Evolutionary conservation across 2,888 invertebrate species (phyloP), one percentile per base, ranked within the genome.

Genomic region (Synergus laeviventris): DNA sequence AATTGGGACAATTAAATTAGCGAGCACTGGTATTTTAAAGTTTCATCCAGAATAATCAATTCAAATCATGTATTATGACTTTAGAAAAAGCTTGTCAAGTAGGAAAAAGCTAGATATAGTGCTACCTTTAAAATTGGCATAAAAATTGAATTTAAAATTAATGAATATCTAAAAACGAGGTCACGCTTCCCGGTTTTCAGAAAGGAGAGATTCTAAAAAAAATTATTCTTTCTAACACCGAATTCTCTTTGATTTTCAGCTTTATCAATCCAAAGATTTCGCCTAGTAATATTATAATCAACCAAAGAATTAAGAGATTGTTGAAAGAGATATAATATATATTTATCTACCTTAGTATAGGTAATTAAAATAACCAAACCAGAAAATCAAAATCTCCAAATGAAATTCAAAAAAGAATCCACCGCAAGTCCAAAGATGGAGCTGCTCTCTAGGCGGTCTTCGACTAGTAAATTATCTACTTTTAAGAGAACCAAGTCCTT

Each of bases 401-500:
- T 91, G 90, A 91, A 87, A 89, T 88, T 91, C 83, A 85, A 86
- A 60, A 88, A 85, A 78, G 31, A 14, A 21, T 75, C 73, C 5
- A 59, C 39, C 74, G 81, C 84, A 74, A 89, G 87, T 78, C 87
- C 87, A 14, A 88, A 87, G 81, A 90, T 90, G 90, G 89, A 90
- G 81, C 81, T 90, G 76, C 83, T 88, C 49, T 84, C 86, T 39
- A 86, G 87, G 36, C 84, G 83, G 16, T 74, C 83, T 18, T 83
- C 85, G 31, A 81, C 61, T 74, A 79, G 84, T 61, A 83, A 85
- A 78, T 84, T 86, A 56, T 86, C 89, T 42, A 87, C 80, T 74
- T 83, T 90, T 78, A 91, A 90, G 70, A 84, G 89, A 66, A 89
- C 89, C 21, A 87, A 87, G 49, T 90, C 90, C n/a, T 88, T 90